Base-by-base conservation (phyloP, 2,888 invertebrate genomes). In the Ischnura elegans region DNA sequence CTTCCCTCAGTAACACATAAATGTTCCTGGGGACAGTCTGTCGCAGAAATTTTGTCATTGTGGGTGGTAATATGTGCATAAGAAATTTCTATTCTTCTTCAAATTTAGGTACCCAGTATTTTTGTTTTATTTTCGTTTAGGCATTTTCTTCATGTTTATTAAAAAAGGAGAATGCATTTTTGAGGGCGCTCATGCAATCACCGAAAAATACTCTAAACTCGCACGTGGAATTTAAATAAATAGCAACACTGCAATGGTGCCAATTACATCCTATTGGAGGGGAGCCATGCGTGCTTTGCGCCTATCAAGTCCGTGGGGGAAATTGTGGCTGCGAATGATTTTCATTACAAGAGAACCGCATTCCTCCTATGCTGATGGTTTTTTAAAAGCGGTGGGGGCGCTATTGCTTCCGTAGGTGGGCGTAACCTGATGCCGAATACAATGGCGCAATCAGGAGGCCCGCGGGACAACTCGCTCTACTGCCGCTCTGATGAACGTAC, bases 371-470 rank as follows among this genome's bases (percentile, higher is more conserved):
- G 90, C 61, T 90, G 61, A 90, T 90, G 36, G 21, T 25, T 90
- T 90, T 90, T 90, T 90, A 90, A 90, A 90, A 36, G 86, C 61
- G 36, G 47, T 51, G 51, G 43, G 21, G 43, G 0, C 21, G 25
- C 61, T 55, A 61, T 61, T n/a, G 16, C 42, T 25, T 29, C 0
- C 42, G 42, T 13, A 25, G 19, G 61, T 90, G 55, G 90, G 90
- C 90, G 90, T 90, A 43, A 61, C 42, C 55, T 21, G 43, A 61
- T 90, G 21, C n/a, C 13, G 90, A 90, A 90, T 90, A 90, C 90
- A 90, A 90, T 90, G 51, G 87, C 10, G 76, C 16, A 36, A 36
- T 76, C 76, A 76, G 76, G 76, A 76, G 76, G 76, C 16, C 76
- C 76, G n/a, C n/a, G n/a, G n/a, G 21, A n/a, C n/a, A 61, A n/a